Percentiles rank a stretch among this genome's conserved stretches.
phyloP scores from a whole-genome alignment of 2,888 invertebrate species.

The Drosophila cyrtoloma region DNA sequence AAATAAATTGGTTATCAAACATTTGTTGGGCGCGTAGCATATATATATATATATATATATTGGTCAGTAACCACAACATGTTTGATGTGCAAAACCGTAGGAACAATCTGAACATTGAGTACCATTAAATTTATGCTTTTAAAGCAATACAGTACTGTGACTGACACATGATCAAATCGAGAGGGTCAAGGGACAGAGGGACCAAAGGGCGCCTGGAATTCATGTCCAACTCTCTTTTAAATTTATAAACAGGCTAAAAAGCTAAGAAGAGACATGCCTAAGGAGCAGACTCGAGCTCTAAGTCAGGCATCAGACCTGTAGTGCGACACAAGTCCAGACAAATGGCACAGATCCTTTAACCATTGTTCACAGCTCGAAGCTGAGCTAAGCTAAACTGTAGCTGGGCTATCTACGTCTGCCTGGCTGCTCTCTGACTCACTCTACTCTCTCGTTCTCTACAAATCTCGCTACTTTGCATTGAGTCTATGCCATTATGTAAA shows the following conservation, averaged over 20 bases:
- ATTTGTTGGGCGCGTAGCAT: slow-evolving; percentile 28
- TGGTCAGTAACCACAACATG: slow-evolving; percentile 43
- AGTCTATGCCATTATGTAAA: slow-evolving; percentile 59
- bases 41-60: slow-evolving; percentile 16
- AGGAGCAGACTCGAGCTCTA: neutral
- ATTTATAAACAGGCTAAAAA: slow-evolving; percentile 38
- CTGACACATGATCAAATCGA: slow-evolving; percentile 22
- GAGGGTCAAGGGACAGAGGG: neutral
- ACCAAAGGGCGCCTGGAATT: neutral
- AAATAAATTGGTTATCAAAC: slow-evolving; percentile 33
- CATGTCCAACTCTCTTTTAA: neutral
- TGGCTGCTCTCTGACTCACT: neutral
- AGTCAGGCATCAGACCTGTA: neutral
- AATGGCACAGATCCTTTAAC: slow-evolving; percentile 4
- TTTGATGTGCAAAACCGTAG: slow-evolving; percentile 14
- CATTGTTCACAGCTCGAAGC: slow-evolving; percentile 30
- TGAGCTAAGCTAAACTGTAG: slow-evolving; percentile 32
- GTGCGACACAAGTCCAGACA: neutral
- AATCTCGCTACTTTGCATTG: slow-evolving; percentile 11
- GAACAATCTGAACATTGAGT: neutral
- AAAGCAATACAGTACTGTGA: too few relatives aligned
- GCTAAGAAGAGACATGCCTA: neutral
- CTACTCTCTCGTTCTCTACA: neutral
- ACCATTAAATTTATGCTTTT: neutral
- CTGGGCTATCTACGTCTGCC: slow-evolving; percentile 7